Conservation (phyloP, 2,113 vertebrate genomes). For the Nycticryphes semicollaris region DNA sequence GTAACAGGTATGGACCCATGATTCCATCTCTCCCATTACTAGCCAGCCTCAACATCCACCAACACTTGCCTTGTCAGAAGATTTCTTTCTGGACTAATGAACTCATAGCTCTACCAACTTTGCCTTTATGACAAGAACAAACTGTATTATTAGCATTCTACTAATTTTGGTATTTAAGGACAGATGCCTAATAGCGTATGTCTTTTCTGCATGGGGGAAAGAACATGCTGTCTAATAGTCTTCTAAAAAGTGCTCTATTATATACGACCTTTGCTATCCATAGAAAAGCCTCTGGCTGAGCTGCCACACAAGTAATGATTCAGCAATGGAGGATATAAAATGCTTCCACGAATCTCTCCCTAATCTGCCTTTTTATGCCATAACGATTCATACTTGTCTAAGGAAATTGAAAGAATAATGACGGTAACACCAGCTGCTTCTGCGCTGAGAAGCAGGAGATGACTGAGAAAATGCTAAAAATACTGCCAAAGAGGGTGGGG, state of each 20-base stretch:
- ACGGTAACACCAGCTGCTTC: neutral
- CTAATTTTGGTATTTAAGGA: neutral
- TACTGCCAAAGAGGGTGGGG: neutral
- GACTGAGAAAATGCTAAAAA: conserved; percentile 7
- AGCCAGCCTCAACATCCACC: neutral
- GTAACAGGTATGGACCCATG: neutral
- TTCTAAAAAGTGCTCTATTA: neutral
- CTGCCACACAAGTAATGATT: neutral
- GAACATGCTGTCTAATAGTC: neutral
- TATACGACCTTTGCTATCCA: neutral
- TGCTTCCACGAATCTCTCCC: neutral
- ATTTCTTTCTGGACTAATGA: neutral
- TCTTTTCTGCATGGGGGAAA: neutral
- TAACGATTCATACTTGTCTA: neutral
- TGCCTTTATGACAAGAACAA: neutral
- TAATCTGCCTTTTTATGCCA: neutral
- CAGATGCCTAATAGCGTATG: neutral
- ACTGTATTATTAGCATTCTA: neutral
- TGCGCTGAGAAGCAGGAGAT: neutral
- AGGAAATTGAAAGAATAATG: neutral
- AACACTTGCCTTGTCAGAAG: neutral
- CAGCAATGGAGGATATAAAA: neutral
- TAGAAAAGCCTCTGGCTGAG: neutral
- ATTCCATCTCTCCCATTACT: neutral
- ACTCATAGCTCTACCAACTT: neutral